phyloP scores from a whole-genome alignment of 2,113 vertebrate species.

The Nibea coibor region DNA sequence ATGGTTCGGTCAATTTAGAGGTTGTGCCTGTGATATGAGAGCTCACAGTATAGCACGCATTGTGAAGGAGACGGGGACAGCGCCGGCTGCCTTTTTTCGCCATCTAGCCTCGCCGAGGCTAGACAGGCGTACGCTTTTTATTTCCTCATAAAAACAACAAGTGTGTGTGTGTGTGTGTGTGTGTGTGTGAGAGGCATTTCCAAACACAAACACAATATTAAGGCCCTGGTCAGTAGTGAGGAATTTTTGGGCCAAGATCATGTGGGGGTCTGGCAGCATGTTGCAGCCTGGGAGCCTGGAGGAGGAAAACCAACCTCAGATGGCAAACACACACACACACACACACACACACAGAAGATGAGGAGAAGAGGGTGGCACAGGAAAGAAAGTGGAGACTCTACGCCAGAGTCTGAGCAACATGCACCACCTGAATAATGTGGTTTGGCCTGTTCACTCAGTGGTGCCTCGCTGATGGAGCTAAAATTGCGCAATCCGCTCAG shows the following conservation, averaged over 20 bases:
- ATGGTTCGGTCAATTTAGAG: slow-evolving; percentile 27
- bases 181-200: not conserved
- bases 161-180: no score
- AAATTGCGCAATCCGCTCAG: slow-evolving; percentile 1
- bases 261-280: slow-evolving; percentile 60
- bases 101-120: not conserved
- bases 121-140: not conserved
- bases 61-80: slow-evolving; percentile 5
- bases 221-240: slow-evolving; percentile 64
- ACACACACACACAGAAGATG: not conserved
- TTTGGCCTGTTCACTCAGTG: slow-evolving; percentile 35
- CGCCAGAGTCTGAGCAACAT: not conserved
- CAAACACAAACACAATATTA: slow-evolving; percentile 34
- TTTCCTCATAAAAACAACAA: not conserved
- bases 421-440: slow-evolving; percentile 3
- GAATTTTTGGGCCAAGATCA: slow-evolving; percentile 67
- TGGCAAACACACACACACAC: slow-evolving; percentile 9
- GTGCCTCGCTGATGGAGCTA: not conserved
- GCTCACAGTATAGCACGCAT: not conserved
- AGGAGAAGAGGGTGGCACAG: not conserved
- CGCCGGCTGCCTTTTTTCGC: not conserved
- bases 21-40: slow-evolving; percentile 14
- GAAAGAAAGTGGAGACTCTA: not conserved
- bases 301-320: slow-evolving; percentile 70
- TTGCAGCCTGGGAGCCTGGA: slow-evolving; percentile 48